Percentiles rank a stretch among this genome's conserved stretches.
Evolutionary conservation across 2,888 invertebrate species (phyloP).

Genomic region (Megalurothrips usitatus): DNA sequence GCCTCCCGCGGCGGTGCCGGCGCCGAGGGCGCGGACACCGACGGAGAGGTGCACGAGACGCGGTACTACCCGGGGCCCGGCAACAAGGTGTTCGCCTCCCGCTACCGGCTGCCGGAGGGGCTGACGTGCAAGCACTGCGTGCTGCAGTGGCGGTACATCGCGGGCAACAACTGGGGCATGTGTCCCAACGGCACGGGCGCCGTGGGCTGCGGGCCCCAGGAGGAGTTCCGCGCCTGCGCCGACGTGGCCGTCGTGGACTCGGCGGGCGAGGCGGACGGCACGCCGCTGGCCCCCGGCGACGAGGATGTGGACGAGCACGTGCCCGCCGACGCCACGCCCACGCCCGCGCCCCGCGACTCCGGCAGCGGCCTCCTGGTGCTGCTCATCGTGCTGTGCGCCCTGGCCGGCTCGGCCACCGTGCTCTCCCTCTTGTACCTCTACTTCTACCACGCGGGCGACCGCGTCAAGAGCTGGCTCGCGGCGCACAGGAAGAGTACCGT

Average conservation of each 20-base stretch:
- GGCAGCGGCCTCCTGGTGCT: conserved; percentile 44
- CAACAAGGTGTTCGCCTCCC: conserved; percentile 73
- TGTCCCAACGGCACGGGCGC: conserved; percentile 69
- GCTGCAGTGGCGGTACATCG: conserved; percentile 83
- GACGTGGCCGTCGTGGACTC: conserved; percentile 68
- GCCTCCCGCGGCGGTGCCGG: conserved; percentile 43
- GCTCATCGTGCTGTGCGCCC: conserved; percentile 59
- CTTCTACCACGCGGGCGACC: conserved; percentile 65
- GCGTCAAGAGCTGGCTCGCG: conserved; percentile 35
- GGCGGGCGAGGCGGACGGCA: conserved; percentile 44
- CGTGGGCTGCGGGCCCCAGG: conserved; percentile 84
- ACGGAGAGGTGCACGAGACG: conserved; percentile 43
- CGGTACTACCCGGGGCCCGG: conserved; percentile 73
- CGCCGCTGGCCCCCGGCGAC: conserved; percentile 36
- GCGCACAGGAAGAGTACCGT: conserved; percentile 33
- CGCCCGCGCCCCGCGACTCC: conserved; percentile 49
- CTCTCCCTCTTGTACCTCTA: conserved; percentile 67
- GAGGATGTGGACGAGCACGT: conserved; percentile 36
- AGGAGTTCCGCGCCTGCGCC: conserved; percentile 81
- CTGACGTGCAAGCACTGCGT: conserved; percentile 76
- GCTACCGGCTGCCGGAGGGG: conserved; percentile 59
- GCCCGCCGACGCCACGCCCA: conserved; percentile 48
- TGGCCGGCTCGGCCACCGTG: conserved; percentile 61
- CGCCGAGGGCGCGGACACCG: conserved; percentile 49
- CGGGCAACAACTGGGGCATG: conserved; percentile 74